phyloP scores from a whole-genome alignment of 2,113 vertebrate genomes.

The Zingel zingel region DNA sequence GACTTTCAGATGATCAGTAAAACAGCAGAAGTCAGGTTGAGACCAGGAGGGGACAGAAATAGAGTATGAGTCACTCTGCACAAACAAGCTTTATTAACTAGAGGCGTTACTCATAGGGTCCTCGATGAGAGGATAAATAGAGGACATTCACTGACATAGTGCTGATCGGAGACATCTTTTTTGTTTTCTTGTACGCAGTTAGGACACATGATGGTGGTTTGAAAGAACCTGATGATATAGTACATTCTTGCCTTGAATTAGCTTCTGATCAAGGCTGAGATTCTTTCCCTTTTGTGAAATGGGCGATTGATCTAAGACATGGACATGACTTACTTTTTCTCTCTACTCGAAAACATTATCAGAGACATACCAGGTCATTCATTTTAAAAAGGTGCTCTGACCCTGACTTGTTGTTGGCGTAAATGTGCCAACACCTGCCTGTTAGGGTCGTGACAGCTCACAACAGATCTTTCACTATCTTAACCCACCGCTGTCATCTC shows the following conservation, averaged over 20 bases:
- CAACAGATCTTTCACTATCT: slow-evolving; percentile 55
- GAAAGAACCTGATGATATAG: neutral
- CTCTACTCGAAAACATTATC: slow-evolving; percentile 26
- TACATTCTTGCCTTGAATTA: neutral
- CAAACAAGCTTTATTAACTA: slow-evolving; percentile 57
- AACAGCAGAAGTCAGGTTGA: slow-evolving; percentile 55
- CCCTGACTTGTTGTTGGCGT: slow-evolving; percentile 29
- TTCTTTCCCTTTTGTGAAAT: neutral
- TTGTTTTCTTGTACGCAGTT: neutral
- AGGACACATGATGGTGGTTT: slow-evolving; percentile 4
- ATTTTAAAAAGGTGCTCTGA: slow-evolving; percentile 28
- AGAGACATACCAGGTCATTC: slow-evolving; percentile 26
- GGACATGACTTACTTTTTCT: neutral
- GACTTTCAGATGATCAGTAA: slow-evolving; percentile 57
- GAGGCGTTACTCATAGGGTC: slow-evolving; percentile 23
- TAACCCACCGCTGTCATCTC: slow-evolving; percentile 51
- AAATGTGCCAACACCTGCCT: slow-evolving; percentile 59
- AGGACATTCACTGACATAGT: slow-evolving; percentile 26
- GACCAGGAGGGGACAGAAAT: slow-evolving; percentile 56
- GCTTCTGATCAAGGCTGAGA: neutral
- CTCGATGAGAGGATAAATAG: slow-evolving; percentile 34
- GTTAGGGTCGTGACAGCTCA: slow-evolving; percentile 40
- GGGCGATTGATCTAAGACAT: slow-evolving; percentile 2
- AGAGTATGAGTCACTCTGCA: slow-evolving; percentile 63
- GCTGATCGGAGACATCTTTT: slow-evolving; percentile 21